Base-by-base conservation (phyloP, 2,113 vertebrate genomes). In the Ardeotis arabs region DNA sequence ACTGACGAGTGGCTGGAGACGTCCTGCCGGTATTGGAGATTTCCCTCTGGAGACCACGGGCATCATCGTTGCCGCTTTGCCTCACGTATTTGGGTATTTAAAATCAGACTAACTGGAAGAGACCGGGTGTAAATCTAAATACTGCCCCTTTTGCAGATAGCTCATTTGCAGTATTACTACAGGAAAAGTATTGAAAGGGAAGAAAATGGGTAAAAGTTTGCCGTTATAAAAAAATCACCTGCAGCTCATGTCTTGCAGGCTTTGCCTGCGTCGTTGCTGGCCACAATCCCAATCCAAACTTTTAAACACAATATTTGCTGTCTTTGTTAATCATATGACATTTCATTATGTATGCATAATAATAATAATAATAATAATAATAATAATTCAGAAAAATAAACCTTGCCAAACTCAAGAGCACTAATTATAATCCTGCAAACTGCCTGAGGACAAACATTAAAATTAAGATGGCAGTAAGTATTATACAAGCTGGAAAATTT, bases 391-490 rank as follows among this genome's bases (percentile, higher is more conserved):
- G 20, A 75, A 91, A 94, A 91, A 7, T 20, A 77, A 80, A 63
- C 27, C 37, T 88, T 75, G 33, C n/a, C 37, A 70, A 84, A 68
- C 37, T 83, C 28, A 73, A 50, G 45, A 90, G 23, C 60, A 66
- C 53, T 89, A 80, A 80, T 92, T 93, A 83, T 45, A 89, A 68
- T 64, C 68, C 22, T 7, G 5, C 88, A 77, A 81, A 64, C 64
- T 91, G 86, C 69, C 69, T 41, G 45, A 93, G 83, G 81, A 75
- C 27, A 29, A 52, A 25, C 39, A 72, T 85, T 96, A 81, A 73
- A 88, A 94, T 92, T 83, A 95, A 70, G 84, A 64, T 55, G 35
- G 21, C 29, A 60, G 58, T 91, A 95, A 96, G 50, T 44, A 80
- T 92, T 94, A 49, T 44, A 84, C 44, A 89, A 89, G 29, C 56